phyloP scores from a whole-genome alignment of 2,797 vertebrate genomes.

The Scyliorhinus canicula region DNA sequence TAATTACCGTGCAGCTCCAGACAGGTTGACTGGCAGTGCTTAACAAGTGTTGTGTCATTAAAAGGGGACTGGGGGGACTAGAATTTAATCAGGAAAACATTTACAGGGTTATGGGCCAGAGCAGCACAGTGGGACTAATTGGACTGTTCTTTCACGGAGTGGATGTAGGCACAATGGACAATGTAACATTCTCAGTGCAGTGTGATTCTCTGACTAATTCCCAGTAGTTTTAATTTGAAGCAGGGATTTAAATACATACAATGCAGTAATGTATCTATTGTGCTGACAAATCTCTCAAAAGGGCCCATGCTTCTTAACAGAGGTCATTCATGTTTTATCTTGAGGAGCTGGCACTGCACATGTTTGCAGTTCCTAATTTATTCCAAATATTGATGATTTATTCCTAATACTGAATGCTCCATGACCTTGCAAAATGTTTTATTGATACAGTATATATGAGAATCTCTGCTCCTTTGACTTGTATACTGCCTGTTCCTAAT shows the following conservation, averaged over 20 bases:
- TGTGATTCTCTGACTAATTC: not conserved
- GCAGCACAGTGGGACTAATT: not conserved
- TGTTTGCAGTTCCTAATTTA: not conserved
- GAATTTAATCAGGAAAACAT: not conserved
- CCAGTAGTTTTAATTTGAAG: not conserved
- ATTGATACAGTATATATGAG: not conserved
- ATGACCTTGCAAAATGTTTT: conserved; percentile 4
- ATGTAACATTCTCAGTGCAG: too few relatives aligned
- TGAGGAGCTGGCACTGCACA: not conserved
- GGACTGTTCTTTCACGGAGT: not conserved
- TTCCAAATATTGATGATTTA: not conserved
- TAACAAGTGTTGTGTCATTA: not conserved
- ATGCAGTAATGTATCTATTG: not conserved
- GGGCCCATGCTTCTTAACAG: not conserved
- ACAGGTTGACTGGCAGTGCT: not conserved
- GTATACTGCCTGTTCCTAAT: not conserved
- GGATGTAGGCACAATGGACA: not conserved
- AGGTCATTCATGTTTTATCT: not conserved
- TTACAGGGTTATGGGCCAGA: not conserved
- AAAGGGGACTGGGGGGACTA: not conserved
- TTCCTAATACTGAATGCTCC: not conserved
- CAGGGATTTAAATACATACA: not conserved
- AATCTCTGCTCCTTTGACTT: not conserved
- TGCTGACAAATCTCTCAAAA: not conserved
- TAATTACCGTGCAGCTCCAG: not conserved